Evolutionary conservation across 2,888 invertebrate genomes (phyloP).

Genomic region (Chrysina gloriosa): DNA sequence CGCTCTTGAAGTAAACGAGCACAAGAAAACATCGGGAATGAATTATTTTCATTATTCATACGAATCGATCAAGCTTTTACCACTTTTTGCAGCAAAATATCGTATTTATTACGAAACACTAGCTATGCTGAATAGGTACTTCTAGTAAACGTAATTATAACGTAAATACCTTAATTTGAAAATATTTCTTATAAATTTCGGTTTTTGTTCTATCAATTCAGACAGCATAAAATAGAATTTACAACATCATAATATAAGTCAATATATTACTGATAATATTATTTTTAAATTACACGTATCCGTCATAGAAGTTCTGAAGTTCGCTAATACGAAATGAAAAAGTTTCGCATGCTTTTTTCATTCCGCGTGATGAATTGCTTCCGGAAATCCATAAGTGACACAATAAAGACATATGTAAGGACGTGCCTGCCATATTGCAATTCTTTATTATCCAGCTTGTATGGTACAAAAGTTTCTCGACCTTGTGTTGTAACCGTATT

Average conservation of each 20-base stretch:
- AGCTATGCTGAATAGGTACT: too few relatives aligned
- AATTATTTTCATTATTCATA: too few relatives aligned
- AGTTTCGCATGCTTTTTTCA: neutral
- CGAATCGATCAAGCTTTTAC: too few relatives aligned
- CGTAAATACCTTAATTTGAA: too few relatives aligned
- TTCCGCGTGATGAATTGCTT: conserved; percentile 19
- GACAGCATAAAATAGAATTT: neutral
- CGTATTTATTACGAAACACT: neutral
- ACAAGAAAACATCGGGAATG: neutral
- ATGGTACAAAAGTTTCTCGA: conserved; percentile 28
- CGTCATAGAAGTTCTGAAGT: neutral
- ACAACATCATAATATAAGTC: too few relatives aligned
- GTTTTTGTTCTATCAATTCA: neutral
- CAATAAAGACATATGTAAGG: conserved; percentile 34
- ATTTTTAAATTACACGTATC: neutral
- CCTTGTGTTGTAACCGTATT: conserved; percentile 21
- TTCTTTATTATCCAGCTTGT: conserved; percentile 24
- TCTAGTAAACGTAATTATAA: too few relatives aligned
- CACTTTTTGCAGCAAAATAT: too few relatives aligned
- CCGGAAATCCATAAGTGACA: conserved; percentile 34
- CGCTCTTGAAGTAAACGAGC: neutral
- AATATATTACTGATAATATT: neutral
- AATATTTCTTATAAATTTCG: too few relatives aligned
- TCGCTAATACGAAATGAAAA: neutral
- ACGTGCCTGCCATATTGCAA: conserved; percentile 29